Conservation (phyloP, 1,140 invertebrate species). For the Papilio machaon region DNA sequence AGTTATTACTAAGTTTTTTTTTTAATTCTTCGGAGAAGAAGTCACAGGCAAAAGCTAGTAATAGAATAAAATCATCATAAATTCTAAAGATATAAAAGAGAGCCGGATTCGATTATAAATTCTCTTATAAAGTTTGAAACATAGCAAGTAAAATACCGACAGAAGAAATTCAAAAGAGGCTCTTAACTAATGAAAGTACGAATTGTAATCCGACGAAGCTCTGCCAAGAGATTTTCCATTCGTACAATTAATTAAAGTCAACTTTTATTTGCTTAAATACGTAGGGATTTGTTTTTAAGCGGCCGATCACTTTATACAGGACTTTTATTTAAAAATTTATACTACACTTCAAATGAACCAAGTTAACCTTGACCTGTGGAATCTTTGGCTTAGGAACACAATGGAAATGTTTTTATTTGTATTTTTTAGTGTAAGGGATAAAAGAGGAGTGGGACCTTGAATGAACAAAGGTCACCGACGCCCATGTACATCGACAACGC, state of each 20-base stretch:
- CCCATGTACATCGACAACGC: no score
- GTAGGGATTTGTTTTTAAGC: slow-evolving; percentile 2
- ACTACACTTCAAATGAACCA: not conserved
- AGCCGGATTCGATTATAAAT: slow-evolving; percentile 13
- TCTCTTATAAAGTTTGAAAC: slow-evolving; percentile 17
- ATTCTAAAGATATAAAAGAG: not conserved
- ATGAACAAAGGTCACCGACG: no score
- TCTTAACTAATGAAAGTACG: slow-evolving; percentile 36
- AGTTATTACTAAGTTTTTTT: no score
- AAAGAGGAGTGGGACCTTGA: no score
- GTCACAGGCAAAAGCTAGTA: no score
- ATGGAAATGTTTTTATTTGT: not conserved
- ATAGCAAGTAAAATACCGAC: slow-evolving; percentile 19
- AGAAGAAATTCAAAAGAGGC: slow-evolving; percentile 21
- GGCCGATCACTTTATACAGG: not conserved
- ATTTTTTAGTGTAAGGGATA: no score
- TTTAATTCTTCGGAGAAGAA: no score
- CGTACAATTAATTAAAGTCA: slow-evolving; percentile 33
- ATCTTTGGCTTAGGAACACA: not conserved
- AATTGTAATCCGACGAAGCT: slow-evolving; percentile 29
- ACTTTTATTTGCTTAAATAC: slow-evolving; percentile 30
- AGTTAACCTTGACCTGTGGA: not conserved
- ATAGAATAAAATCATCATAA: not conserved
- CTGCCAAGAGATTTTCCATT: slow-evolving; percentile 32
- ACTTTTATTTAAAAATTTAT: not conserved